Evolutionary conservation across 1,140 invertebrate species (phyloP).

Genomic region (Drosophila busckii): DNA sequence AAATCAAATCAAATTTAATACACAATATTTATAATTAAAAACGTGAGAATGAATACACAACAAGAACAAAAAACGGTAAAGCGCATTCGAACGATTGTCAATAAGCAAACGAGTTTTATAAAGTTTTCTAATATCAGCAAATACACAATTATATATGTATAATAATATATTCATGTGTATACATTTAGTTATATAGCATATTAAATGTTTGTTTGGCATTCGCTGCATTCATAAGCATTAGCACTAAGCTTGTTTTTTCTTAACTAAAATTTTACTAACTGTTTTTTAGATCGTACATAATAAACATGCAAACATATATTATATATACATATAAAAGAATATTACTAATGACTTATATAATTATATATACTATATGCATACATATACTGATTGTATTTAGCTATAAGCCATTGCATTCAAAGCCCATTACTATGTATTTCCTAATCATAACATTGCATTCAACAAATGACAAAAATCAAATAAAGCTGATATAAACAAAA

Average conservation of each 20-base stretch:
- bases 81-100: slow-evolving; percentile 28
- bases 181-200: slow-evolving; percentile 21
- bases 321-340: slow-evolving; percentile 23
- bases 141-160: slow-evolving; percentile 22
- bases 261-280: slow-evolving; percentile 35
- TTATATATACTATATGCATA: slow-evolving; percentile 16
- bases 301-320: slow-evolving; percentile 20
- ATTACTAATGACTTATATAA: slow-evolving; percentile 34
- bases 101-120: slow-evolving; percentile 51
- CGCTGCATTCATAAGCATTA: slow-evolving; percentile 19
- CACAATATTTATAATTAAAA: slow-evolving; percentile 3
- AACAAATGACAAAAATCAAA: slow-evolving; percentile 51
- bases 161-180: slow-evolving; percentile 33
- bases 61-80: slow-evolving; percentile 3
- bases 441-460: slow-evolving; percentile 52
- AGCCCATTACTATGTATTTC: slow-evolving; percentile 50
- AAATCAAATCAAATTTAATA: slow-evolving; percentile 11
- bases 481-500: slow-evolving; percentile 59
- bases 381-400: slow-evolving; percentile 43
- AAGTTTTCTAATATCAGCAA: slow-evolving; percentile 57
- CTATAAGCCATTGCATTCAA: slow-evolving; percentile 52
- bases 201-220: slow-evolving; percentile 27
- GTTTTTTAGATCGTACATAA: slow-evolving; percentile 46
- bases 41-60: slow-evolving; percentile 9
- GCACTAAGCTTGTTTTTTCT: slow-evolving; percentile 52